Base-by-base conservation (phyloP, 1,140 invertebrate genomes). In the Ceratosolen fusciceps region DNA sequence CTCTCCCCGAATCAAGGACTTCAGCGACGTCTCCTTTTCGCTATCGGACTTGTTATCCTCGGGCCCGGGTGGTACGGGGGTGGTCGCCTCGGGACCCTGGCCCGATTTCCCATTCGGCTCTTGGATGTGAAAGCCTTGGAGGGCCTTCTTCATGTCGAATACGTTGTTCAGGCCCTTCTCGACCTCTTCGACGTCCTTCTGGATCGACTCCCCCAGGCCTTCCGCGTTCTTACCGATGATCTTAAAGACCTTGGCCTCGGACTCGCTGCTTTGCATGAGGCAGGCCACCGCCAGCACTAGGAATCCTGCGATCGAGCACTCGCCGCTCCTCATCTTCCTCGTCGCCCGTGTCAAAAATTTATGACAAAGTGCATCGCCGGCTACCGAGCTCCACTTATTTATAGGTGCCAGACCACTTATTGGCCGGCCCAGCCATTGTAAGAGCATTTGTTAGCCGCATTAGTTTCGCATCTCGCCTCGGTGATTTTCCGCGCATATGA, bases 241-340 rank as follows among this genome's bases (percentile, higher is more conserved):
- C 1, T 4, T 3, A 0, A 43, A 19, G 7, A 65, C 0, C 9
- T 49, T 26, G 1, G 70, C 70, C 1, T 79, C 16, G 14, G 49
- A 70, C 3, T 62, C 14, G 0, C 34, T 1, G 0, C 9, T 62
- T 1, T 26, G 19, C 21, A 19, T 19, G 29, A 34, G 19, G 58
- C 10, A 62, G 9, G 21, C 29, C 1, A 71, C n/a, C 24, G 21
- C 29, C 1, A 71, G 24, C 24, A 77, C 14, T 19, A 31, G 37
- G 24, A 52, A 47, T 58, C 34, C 19, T 16, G 37, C 21, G 24
- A 58, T 9, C 2, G 34, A 9, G 0, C 12, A 49, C 24, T 71
- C 71, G 19, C 21, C 58, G 52, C 71, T 77, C 24, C 34, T 62
- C 21, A 16, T 34, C 2, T 29, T 71, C 67, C 71, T 77, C 24